Base-by-base conservation (phyloP, 30 jellyfish, hydroid and myxozoan genomes). In the Sanderia malayensis region DNA sequence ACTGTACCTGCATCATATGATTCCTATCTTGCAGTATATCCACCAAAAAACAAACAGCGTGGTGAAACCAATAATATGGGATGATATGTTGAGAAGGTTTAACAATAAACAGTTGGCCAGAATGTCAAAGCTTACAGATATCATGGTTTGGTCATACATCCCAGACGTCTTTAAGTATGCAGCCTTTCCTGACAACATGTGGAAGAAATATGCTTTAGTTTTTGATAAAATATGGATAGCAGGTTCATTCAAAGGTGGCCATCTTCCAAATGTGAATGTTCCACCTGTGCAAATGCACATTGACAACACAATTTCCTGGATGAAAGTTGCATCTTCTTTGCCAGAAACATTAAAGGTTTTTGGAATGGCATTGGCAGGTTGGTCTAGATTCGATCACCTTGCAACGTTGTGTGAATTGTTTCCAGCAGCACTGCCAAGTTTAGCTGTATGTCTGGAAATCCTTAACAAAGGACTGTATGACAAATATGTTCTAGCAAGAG, bases 141-240 rank as follows among this genome's bases (percentile, higher is more conserved):
- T 81, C n/a, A 81, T 81, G 94, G 72, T 81, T 71, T 81, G 94
- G 94, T 89, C 92, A 1, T 81, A 81, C 30, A 91, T 72, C 9
- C 74, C 87, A 0, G 65, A 81, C 18, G 52, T 81, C 18, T 71
- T 57, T 1, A 59, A 60, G 25, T 72, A 53, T 61, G 45, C 83
- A 33, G 32, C 63, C 46, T 81, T 81, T 53, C 87, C 94, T 18
- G 69, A 47, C 18, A 82, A 70, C 49, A 81, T 81, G 93, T 81
- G 84, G 84, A 61, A 31, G 11, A 81, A 81, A 32, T 81, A 61
- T 55, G 34, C 79, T 3, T 24, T 10, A 26, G 71, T 29, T 37
- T 81, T 81, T 60, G 59, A 70, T 3, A 30, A 24, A 0, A 31
- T 81, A 15, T 81, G 93, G 93, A 37, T 81, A 13, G 88, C 93